These are phyloP conservation scores for Eupeodes luniger DNA, from an alignment of 2,888 invertebrate species.

Conservation along the genomic window DNA sequence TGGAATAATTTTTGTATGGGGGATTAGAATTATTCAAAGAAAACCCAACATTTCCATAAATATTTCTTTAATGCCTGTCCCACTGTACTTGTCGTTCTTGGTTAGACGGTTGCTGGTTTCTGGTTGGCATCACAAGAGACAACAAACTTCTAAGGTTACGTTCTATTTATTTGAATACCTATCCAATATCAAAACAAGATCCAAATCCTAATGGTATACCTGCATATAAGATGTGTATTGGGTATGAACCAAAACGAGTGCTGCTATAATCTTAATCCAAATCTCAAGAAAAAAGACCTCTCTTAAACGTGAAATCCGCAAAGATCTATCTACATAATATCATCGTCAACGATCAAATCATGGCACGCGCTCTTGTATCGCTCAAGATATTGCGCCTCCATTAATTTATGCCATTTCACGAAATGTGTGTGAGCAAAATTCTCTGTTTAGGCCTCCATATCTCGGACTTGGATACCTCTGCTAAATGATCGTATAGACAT, in stretches of 20 bases:
- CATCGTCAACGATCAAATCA: constrained; percentile 25
- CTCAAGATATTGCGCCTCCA: constrained; percentile 12
- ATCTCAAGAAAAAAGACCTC: not conserved
- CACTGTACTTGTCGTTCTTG: not conserved
- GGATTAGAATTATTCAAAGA: no score
- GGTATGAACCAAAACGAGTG: no score
- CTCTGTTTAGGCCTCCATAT: not conserved
- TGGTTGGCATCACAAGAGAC: not conserved
- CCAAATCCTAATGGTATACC: not conserved
- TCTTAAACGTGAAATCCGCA: constrained; percentile 1
- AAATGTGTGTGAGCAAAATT: constrained; percentile 26
- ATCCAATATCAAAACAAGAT: not conserved
- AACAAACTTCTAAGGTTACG: constrained; percentile 19
- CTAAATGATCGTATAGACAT: constrained; percentile 8
- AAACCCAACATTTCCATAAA: no score
- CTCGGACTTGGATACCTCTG: not conserved
- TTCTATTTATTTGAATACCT: constrained; percentile 6
- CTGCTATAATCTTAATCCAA: constrained; percentile 21
- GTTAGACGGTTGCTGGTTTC: no score
- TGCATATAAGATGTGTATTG: no score
- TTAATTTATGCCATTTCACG: constrained; percentile 51
- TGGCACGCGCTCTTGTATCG: constrained; percentile 46
- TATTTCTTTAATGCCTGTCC: not conserved
- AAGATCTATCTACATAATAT: constrained; percentile 1
- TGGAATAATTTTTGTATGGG: not conserved